phyloP scores from a whole-genome alignment of 2,797 vertebrate genomes.

The Parauchenoglanis punctatus region DNA sequence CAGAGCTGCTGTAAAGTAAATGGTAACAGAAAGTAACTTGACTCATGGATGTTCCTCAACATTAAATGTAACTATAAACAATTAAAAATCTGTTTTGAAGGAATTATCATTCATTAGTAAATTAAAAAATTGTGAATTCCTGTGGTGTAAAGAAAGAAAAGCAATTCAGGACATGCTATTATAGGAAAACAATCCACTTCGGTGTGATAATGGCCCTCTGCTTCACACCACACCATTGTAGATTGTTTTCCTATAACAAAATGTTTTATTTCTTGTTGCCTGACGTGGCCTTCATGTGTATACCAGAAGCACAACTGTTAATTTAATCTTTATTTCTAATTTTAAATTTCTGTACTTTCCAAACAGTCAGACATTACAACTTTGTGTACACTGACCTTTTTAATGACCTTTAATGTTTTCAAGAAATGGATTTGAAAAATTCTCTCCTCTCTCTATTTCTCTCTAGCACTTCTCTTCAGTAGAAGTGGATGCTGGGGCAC shows the following conservation, averaged over 20 bases:
- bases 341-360: background rate
- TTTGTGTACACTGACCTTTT: background rate
- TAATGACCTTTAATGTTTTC: conserved; percentile 10
- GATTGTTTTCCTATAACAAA: background rate
- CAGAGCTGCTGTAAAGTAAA: background rate
- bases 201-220: background rate
- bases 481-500: conserved; percentile 31
- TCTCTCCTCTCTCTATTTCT: background rate
- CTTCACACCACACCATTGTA: background rate
- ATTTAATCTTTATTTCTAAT: background rate
- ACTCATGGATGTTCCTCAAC: background rate
- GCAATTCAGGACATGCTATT: background rate
- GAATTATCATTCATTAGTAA: background rate
- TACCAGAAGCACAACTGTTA: background rate
- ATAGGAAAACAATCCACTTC: background rate
- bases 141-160: background rate
- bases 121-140: background rate
- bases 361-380: background rate
- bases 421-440: conserved; percentile 4
- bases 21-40: background rate
- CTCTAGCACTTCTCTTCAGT: conserved; percentile 32
- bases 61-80: background rate
- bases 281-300: background rate
- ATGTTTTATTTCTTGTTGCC: background rate
- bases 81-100: background rate